Percentiles rank a stretch among this genome's conserved stretches.
Evolutionary conservation across 2,797 vertebrate species (phyloP).

Genomic region (Chelon labrosus): DNA sequence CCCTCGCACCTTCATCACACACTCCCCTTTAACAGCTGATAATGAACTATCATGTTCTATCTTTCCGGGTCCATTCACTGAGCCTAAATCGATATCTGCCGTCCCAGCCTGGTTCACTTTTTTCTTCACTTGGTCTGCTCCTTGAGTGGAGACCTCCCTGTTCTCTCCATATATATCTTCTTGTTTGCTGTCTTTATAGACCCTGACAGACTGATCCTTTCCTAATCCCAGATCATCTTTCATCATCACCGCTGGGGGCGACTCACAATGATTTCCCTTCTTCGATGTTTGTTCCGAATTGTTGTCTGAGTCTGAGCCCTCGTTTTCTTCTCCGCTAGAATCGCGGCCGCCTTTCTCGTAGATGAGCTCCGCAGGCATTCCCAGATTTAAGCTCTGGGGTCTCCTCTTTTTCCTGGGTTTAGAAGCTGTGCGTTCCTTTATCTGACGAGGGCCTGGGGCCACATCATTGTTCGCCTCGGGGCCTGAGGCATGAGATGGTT

Average conservation of each 20-base stretch:
- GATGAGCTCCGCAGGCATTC: slow-evolving; percentile 75
- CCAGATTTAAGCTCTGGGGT: slow-evolving; percentile 85
- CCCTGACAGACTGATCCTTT: slow-evolving; percentile 48
- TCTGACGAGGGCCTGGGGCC: slow-evolving; percentile 40
- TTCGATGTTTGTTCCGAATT: slow-evolving; percentile 61
- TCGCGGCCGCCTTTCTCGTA: slow-evolving; percentile 71
- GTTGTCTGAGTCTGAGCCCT: slow-evolving; percentile 79
- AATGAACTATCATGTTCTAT: slow-evolving; percentile 61
- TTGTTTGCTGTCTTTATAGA: slow-evolving; percentile 55
- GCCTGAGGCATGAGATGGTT: slow-evolving; percentile 55
- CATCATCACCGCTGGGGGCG: slow-evolving; percentile 28
- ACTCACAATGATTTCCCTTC: slow-evolving; percentile 54
- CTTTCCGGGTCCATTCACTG: slow-evolving; percentile 78
- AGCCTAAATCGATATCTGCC: slow-evolving; percentile 59
- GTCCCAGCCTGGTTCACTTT: slow-evolving; percentile 57
- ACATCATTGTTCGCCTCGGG: slow-evolving; percentile 52
- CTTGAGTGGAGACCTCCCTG: slow-evolving; percentile 43
- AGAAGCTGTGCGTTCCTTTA: slow-evolving; percentile 59
- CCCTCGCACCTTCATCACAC: slow-evolving; percentile 67
- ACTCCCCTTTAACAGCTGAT: slow-evolving; percentile 66
- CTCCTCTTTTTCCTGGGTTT: slow-evolving; percentile 79
- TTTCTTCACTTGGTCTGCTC: slow-evolving; percentile 62
- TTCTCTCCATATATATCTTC: slow-evolving; percentile 51
- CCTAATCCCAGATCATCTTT: slow-evolving; percentile 64
- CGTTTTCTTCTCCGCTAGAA: slow-evolving; percentile 76